Evolutionary conservation across 1,140 invertebrate species (phyloP).

Genomic region (Holcopasites calliopsidis): DNA sequence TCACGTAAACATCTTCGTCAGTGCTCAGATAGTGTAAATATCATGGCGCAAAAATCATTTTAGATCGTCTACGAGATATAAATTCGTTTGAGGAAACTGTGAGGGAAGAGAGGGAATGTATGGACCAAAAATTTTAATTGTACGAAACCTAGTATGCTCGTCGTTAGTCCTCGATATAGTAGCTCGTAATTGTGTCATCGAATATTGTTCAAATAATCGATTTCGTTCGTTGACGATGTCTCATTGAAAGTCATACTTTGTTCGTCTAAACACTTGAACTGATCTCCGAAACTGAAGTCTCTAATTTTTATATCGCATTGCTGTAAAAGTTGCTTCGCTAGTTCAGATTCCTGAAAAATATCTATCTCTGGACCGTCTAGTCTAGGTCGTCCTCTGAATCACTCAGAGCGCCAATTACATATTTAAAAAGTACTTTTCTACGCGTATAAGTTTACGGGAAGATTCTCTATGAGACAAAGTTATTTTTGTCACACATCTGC

Average conservation of each 20-base stretch:
- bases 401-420: slow-evolving; percentile 54
- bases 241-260: not conserved
- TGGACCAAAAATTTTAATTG: slow-evolving; percentile 42
- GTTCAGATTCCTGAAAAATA: not conserved
- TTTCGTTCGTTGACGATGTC: slow-evolving; percentile 6
- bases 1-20: not conserved
- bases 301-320: slow-evolving; percentile 43
- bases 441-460: slow-evolving; percentile 9
- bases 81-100: not conserved
- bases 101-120: slow-evolving; percentile 11
- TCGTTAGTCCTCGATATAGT: slow-evolving; percentile 3
- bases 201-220: not conserved
- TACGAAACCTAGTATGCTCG: not conserved
- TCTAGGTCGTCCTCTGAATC: slow-evolving; percentile 20
- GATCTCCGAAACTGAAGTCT: slow-evolving; percentile 9
- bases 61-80: no score
- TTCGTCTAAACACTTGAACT: not conserved
- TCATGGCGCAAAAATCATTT: not conserved
- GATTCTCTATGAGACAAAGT: slow-evolving; percentile 30
- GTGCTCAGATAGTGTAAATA: not conserved
- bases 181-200: not conserved
- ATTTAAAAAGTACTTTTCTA: slow-evolving; percentile 61
- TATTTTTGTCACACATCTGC: slow-evolving; percentile 42
- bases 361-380: slow-evolving; percentile 9
- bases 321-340: slow-evolving; percentile 37